phyloP scores from a whole-genome alignment of 2,113 vertebrate species.

The Aptenodytes forsteri region DNA sequence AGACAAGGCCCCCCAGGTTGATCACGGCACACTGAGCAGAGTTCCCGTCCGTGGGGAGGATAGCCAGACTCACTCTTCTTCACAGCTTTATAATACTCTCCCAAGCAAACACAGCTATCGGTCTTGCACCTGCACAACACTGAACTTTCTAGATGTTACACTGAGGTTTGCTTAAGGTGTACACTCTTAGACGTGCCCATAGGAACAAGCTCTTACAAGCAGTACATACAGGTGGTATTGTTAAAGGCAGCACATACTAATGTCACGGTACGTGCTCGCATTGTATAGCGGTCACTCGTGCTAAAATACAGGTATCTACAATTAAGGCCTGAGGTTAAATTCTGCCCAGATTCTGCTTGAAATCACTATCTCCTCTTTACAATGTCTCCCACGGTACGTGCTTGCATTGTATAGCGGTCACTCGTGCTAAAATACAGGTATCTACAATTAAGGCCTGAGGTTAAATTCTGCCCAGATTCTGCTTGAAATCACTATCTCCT shows the following conservation, averaged over 20 bases:
- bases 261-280: fast-evolving
- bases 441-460: neutral
- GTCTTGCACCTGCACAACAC: neutral
- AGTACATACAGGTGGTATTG: neutral
- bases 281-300: neutral
- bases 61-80: neutral
- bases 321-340: neutral
- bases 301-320: neutral
- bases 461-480: neutral
- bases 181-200: neutral
- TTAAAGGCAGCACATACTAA: neutral
- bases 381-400: neutral
- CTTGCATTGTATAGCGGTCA: fast-evolving
- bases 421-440: neutral
- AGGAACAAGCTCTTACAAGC: neutral
- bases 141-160: neutral
- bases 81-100: neutral
- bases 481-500: neutral
- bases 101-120: fast-evolving
- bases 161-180: neutral
- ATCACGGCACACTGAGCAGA: fast-evolving
- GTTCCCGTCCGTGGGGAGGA: fast-evolving
- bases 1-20: fast-evolving
- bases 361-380: neutral
- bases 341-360: neutral